phyloP scores from a whole-genome alignment of 2,113 vertebrate genomes.

The Sorex araneus region DNA sequence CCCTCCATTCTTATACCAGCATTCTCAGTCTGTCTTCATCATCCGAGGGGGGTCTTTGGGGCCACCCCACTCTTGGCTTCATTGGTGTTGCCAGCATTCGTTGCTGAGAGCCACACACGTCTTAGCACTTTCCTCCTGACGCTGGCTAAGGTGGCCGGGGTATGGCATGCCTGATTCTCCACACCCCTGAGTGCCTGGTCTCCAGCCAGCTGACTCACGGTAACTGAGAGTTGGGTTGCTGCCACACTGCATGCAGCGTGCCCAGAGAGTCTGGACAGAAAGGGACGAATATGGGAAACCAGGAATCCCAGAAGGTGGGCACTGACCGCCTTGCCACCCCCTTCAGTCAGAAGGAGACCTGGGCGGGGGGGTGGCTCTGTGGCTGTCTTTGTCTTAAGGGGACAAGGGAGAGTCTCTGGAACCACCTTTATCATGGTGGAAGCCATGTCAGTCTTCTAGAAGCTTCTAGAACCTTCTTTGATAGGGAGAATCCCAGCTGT shows the following conservation, averaged over 20 bases:
- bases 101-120: background rate
- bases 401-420: background rate
- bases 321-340: background rate
- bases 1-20: background rate
- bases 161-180: background rate
- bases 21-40: background rate
- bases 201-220: background rate
- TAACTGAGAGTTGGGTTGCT: background rate
- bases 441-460: too few relatives aligned
- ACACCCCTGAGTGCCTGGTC: accelerated
- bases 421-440: background rate
- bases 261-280: background rate
- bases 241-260: background rate
- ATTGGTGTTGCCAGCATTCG: background rate
- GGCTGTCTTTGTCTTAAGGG: background rate
- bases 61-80: too few relatives aligned
- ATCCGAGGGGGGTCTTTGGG: background rate
- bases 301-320: background rate
- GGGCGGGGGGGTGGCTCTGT: background rate
- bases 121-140: too few relatives aligned
- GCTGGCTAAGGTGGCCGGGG: background rate
- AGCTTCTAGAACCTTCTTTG: too few relatives aligned
- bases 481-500: background rate
- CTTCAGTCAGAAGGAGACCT: background rate
- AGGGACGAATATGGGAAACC: too few relatives aligned